phyloP scores from a whole-genome alignment of 1,140 invertebrate genomes.

The Ceratitis capitata region DNA sequence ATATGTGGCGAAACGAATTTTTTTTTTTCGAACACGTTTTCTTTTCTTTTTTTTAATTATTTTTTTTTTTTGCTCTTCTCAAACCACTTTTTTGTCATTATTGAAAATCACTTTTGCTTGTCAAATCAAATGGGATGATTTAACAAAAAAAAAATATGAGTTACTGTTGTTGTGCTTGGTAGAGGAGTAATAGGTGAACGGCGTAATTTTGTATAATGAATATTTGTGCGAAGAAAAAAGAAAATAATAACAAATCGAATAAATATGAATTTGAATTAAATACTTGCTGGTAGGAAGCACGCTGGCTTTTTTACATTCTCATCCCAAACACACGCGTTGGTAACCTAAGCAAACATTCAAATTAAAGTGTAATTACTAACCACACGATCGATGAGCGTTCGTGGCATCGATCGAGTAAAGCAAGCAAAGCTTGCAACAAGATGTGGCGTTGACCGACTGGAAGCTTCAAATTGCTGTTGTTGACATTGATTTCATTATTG shows the following conservation, averaged over 20 bases:
- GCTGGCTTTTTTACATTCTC: too few relatives aligned
- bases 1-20: conserved; percentile 9
- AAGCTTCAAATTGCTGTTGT: not conserved
- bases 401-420: too few relatives aligned
- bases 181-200: not conserved
- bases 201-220: not conserved
- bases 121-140: conserved; percentile 65
- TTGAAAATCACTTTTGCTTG: conserved; percentile 64
- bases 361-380: conserved; percentile 60
- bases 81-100: conserved; percentile 52
- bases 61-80: not conserved
- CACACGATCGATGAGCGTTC: not conserved
- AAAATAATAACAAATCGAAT: not conserved
- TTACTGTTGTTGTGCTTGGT: too few relatives aligned
- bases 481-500: conserved; percentile 5
- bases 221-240: not conserved
- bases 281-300: not conserved
- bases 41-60: not conserved
- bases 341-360: conserved; percentile 48
- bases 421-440: not conserved
- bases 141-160: conserved; percentile 53
- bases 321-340: not conserved
- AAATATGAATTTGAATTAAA: conserved; percentile 45
- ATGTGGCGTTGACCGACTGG: not conserved
- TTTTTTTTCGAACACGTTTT: not conserved